Evolutionary conservation across 92 coral and sea anemone species (phyloP), one percentile per base, ranked within the genome.

Genomic region (Epizoanthus illoricatus): DNA sequence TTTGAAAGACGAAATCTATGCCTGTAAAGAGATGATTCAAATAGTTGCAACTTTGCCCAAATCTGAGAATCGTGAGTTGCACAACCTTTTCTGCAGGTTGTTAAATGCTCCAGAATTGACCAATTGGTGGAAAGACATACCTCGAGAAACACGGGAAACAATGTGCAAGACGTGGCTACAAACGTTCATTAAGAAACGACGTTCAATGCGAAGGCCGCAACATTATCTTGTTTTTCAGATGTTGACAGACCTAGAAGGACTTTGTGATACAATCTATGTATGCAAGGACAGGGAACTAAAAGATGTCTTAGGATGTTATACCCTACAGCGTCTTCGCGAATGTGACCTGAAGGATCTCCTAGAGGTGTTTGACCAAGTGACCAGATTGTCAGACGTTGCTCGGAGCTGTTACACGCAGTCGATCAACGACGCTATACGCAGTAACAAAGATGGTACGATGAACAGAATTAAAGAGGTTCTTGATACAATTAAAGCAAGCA

Each of bases 131-230:
- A 45, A 58, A 17, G 28, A 24, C 17, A 11, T 78, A 0, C 4
- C 0, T 12, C 19, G 5, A 9, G 71, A 63, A 11, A 63, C 64
- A 43, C 82, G 60, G 18, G n/a, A 78, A 70, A 63, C 45, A 42
- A 6, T 78, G 43, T 78, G 82, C 61, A 63, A 19, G 17, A 40
- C 56, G 5, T 78, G 82, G 82, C 54, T 78, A 41, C 70, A 63
- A 42, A 41, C 71, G 0, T 19, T 5, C 52, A 19, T 45, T 19
- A 78, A 5, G 18, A 42, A 49, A 63, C 82, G 55, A 28, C 33
- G 33, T 28, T 28, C 33, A 28, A 28, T 28, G 33, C 33, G 33
- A 28, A 10, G 7, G 69, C 19, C 33, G 33, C 33, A 36, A 17
- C 39, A 33, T 58, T 0, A 1, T 12, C 8, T 36, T 7, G 43